Base-by-base conservation (phyloP, 2,113 vertebrate genomes). In the Odontophorus gujanensis region DNA sequence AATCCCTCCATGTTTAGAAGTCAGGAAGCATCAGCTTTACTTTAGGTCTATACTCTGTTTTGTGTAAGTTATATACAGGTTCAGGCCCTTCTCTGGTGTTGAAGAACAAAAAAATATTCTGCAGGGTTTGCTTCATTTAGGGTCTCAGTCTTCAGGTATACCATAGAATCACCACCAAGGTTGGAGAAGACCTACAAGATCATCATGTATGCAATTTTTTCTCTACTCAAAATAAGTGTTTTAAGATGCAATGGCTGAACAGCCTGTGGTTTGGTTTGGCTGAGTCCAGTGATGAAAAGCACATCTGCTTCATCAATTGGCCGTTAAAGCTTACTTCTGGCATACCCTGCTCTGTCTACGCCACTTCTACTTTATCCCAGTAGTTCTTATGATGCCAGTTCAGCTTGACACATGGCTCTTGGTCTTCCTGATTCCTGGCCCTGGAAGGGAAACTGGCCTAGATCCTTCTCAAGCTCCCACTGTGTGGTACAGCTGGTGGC, bases 1-100 rank as follows among this genome's bases (percentile, higher is more conserved):
- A 45, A 80, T 20, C 4, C 8, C 25, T 81, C 18, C 5, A 8
- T 48, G 55, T 67, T 63, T 45, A 51, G 61, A 73, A 79, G 26
- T 57, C 25, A 75, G 57, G 26, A 78, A 78, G 26, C 42, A 58
- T 45, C 45, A 38, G 34, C 16, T 55, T 89, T 22, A 21, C 32
- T 63, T 7, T 4, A 69, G 24, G 26, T 30, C 50, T 69, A 4
- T 34, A 58, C 22, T 82, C 30, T 42, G 12, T 69, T 83, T 65
- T 50, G 4, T 30, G 7, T 7, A 38, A 81, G 38, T 66, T 43
- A 32, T 6, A 0, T 15, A 13, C 0, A 2, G 2, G 2, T 21
- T 53, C 13, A 78, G 73, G 21, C 1, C 6, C 26, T 67, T 55
- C 45, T 40, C 8, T 1, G 2, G 36, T 53, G 11, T 2, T 17